These are phyloP conservation scores for Choloepus hoffmanni DNA, from an alignment of 2,113 vertebrate species.

Conservation along the genomic window DNA sequence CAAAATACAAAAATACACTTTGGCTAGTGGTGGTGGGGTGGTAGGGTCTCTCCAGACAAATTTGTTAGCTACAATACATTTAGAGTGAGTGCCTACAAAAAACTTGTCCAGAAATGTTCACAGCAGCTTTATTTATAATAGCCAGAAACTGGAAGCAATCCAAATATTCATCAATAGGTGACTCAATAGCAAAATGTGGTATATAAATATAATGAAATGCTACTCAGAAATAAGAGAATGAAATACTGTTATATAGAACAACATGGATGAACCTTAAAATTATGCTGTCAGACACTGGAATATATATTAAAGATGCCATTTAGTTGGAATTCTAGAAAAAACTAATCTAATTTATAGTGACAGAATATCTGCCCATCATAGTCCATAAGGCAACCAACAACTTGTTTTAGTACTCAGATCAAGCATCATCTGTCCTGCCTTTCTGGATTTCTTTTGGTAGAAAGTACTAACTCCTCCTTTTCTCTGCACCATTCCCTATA, in stretches of 20 bases:
- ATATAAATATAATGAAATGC: not conserved
- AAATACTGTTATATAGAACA: slow-evolving; percentile 15
- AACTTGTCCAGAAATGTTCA: not conserved
- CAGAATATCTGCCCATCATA: not conserved
- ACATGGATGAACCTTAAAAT: not conserved
- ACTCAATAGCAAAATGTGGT: not conserved
- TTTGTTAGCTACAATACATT: not conserved
- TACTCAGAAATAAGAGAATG: not conserved
- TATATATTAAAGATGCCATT: not conserved
- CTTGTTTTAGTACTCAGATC: not conserved
- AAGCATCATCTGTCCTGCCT: not conserved
- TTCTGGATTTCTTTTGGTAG: not conserved
- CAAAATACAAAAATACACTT: not conserved
- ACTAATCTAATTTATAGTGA: slow-evolving; percentile 27
- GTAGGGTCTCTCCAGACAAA: not conserved
- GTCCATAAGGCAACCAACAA: not conserved
- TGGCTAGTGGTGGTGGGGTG: not conserved
- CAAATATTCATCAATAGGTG: not conserved
- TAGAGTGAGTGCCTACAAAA: slow-evolving; percentile 1
- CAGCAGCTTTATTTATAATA: not conserved
- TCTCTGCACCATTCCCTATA: not conserved
- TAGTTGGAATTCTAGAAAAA: slow-evolving; percentile 29
- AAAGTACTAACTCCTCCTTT: not conserved
- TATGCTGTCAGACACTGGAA: not conserved
- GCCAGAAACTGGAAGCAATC: not conserved